Evolutionary conservation across 2,888 invertebrate genomes (phyloP), one percentile per base, ranked within the genome.

Genomic region (Chrysina gloriosa): DNA sequence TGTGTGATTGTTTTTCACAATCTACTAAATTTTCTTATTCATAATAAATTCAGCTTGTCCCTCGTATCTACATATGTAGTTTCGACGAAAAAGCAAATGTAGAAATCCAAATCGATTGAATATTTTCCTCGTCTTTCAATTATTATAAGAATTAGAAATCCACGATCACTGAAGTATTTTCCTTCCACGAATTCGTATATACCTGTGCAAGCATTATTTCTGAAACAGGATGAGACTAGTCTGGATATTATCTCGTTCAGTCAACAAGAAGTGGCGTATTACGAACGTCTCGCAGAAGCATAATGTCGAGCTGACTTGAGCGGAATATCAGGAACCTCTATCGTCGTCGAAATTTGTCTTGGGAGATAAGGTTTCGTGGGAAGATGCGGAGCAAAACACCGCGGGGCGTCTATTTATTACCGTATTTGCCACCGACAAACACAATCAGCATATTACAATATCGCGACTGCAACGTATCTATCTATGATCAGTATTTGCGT

Each of bases 341-440:
- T 70, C 67, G 69, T 69, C 65, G 69, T 69, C 65, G 61, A 70
- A 68, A 58, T 68, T 68, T 68, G 65, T 64, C 58, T 65, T 68
- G 50, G 48, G 7, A 65, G 65, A 68, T 64, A 68, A 65, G 65
- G 48, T 58, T 64, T 50, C 68, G 65, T 65, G 65, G 65, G 68
- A 68, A 68, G 58, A 56, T 39, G 58, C n/a, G 16, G 58, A 58
- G 39, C 58, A 58, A 58, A n/a, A n/a, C n/a, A 58, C 42, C 39
- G 23, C 9, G 42, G 25, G 39, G 16, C 39, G 58, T 58, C 58
- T 58, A 58, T 58, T 58, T 58, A 58, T 58, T 58, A 58, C 25
- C 9, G 14, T 58, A 58, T 58, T 58, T 58, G 23, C 58, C 14
- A 14, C 14, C 14, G 58, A 58, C 58, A 58, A 58, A 58, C 58